These are phyloP conservation scores for Willowsia nigromaculata DNA, from an alignment of 2,888 invertebrate species.

Conservation along the genomic window DNA sequence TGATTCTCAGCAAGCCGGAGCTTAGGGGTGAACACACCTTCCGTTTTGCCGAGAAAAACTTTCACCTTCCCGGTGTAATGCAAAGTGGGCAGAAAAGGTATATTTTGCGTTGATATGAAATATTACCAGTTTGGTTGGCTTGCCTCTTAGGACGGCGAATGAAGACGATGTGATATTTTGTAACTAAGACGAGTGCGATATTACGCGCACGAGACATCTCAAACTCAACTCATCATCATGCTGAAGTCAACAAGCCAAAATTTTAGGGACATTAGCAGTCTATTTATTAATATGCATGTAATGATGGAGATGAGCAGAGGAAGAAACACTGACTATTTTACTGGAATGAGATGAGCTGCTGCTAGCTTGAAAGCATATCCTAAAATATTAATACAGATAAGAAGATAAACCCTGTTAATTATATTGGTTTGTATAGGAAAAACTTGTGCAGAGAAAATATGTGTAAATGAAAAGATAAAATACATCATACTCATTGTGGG, in stretches of 20 bases:
- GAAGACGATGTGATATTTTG: slow-evolving; percentile 6
- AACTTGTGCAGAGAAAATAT: neutral
- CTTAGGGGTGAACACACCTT: neutral
- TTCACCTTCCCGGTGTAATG: neutral
- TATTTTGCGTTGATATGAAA: neutral
- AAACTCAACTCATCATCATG: neutral
- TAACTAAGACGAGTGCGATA: neutral
- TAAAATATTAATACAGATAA: neutral
- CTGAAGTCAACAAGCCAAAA: neutral
- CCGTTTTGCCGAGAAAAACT: neutral
- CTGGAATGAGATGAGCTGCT: neutral
- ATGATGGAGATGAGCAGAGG: neutral
- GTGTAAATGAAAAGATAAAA: slow-evolving; percentile 24
- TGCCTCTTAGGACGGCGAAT: neutral
- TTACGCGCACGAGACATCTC: neutral
- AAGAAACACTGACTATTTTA: neutral
- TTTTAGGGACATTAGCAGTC: neutral
- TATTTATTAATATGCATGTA: slow-evolving; percentile 31
- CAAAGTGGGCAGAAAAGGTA: neutral
- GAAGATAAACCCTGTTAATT: neutral
- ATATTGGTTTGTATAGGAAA: neutral
- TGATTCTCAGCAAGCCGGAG: neutral
- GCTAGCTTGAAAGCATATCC: neutral
- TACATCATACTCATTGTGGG: neutral
- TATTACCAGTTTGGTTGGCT: neutral